Conservation (phyloP, 2,113 vertebrate species). For the Bombycilla garrulus region DNA sequence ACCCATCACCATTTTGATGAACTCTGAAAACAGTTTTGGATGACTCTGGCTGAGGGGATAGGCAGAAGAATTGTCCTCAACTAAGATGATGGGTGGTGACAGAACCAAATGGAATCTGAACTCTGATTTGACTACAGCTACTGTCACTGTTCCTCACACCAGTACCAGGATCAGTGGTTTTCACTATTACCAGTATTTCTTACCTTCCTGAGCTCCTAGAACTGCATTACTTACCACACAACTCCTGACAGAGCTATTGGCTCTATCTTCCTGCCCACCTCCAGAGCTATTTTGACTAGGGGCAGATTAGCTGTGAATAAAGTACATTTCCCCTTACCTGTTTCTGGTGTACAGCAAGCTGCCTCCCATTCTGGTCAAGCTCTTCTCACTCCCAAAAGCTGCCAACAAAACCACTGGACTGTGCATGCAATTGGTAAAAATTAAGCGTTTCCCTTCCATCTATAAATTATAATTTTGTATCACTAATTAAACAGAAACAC, state of each 20-base stretch:
- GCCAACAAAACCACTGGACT: not conserved
- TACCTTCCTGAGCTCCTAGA: not conserved
- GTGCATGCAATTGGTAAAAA: accelerated
- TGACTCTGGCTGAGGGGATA: not conserved
- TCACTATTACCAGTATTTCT: not conserved
- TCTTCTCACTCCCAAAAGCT: not conserved
- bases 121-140: not conserved
- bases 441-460: not conserved
- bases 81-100: not conserved
- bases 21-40: not conserved
- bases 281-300: not conserved
- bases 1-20: not conserved
- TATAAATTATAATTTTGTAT: not conserved
- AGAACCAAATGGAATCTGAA: not conserved
- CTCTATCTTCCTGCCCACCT: not conserved
- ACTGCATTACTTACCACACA: not conserved
- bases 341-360: not conserved
- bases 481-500: not conserved
- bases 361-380: not conserved
- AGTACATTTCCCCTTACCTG: not conserved
- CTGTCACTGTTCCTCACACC: not conserved
- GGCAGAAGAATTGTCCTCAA: not conserved
- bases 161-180: not conserved
- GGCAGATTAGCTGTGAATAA: not conserved
- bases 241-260: not conserved